A percentile compares a stretch with the other conserved stretches of the same genome.
Conservation (phyloP, 2,113 vertebrate species). For the Dendropsophus ebraccatus region DNA sequence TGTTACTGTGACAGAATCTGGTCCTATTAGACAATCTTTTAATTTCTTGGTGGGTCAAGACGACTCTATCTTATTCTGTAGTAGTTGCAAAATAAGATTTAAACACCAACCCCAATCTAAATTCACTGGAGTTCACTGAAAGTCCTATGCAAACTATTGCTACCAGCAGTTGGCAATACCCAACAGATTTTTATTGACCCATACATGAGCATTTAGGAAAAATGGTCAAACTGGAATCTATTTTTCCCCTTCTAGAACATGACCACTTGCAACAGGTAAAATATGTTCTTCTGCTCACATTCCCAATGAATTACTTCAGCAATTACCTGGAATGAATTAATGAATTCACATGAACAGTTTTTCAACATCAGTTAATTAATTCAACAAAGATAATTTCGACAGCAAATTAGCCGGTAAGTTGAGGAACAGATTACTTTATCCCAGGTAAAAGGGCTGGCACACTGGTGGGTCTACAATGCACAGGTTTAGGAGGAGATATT, state of each 20-base stretch:
- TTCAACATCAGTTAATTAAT: background rate
- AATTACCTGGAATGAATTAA: conserved; percentile 5
- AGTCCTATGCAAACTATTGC: background rate
- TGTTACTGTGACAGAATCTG: background rate
- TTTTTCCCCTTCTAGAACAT: background rate
- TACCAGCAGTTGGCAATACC: background rate
- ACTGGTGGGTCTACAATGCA: background rate
- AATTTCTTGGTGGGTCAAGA: too few species aligned
- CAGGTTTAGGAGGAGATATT: background rate
- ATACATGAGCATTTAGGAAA: background rate
- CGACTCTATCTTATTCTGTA: background rate
- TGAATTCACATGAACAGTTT: background rate
- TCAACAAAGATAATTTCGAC: background rate
- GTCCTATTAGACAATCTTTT: too few species aligned
- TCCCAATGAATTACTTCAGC: background rate
- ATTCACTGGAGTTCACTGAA: background rate
- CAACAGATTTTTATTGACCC: background rate
- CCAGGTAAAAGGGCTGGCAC: background rate
- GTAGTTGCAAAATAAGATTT: background rate
- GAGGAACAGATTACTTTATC: background rate
- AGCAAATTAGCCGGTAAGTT: background rate
- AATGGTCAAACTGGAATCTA: background rate
- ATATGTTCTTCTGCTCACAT: background rate
- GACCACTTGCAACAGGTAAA: background rate
- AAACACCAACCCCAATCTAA: background rate